These are phyloP conservation scores for Spinibarbus caldwelli DNA, from an alignment of 2,797 vertebrate species.

Conservation along the genomic window DNA sequence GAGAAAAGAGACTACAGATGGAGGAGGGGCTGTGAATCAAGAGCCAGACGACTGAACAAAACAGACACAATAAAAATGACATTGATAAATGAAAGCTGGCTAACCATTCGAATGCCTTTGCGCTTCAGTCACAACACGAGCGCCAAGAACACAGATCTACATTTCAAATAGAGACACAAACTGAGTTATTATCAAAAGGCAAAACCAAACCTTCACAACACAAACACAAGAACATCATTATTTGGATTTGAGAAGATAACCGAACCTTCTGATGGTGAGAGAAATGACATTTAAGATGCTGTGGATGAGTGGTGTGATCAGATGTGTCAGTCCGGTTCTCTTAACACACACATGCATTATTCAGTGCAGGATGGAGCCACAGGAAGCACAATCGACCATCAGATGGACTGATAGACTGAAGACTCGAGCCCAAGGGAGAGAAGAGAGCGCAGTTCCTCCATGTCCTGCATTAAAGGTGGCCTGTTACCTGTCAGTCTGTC, in stretches of 20 bases:
- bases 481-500: constrained; percentile 53
- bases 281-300: not conserved
- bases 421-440: constrained; percentile 44
- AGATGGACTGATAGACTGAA: constrained; percentile 50
- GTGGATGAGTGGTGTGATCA: not conserved
- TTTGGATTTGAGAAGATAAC: not conserved
- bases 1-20: not conserved
- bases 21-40: not conserved
- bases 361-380: constrained; percentile 65
- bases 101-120: not conserved
- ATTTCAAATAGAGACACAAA: not conserved
- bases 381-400: constrained; percentile 56
- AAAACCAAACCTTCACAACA: not conserved
- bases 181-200: not conserved
- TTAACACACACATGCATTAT: constrained; percentile 73
- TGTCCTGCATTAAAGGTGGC: constrained; percentile 8
- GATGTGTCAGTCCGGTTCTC: constrained; percentile 60
- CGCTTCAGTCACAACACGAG: not conserved
- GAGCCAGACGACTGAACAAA: constrained; percentile 2
- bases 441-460: constrained; percentile 18
- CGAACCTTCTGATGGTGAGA: not conserved
- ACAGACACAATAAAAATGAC: constrained; percentile 28
- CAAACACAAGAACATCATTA: not conserved
- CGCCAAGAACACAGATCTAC: not conserved
- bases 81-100: constrained; percentile 14